phyloP scores from a whole-genome alignment of 2,888 invertebrate species.

The Calliopum simillimum region DNA sequence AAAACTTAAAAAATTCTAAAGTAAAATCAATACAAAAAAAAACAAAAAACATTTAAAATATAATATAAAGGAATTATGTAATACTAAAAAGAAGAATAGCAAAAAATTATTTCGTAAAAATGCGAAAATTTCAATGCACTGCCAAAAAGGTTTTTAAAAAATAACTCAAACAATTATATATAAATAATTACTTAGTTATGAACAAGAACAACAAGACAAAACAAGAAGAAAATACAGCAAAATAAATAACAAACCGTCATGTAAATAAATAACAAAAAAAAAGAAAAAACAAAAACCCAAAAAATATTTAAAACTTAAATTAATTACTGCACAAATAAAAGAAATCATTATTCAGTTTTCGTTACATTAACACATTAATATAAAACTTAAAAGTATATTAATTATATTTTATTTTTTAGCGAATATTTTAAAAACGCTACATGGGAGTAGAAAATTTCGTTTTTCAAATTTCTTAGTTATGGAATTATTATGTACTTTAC shows the following conservation, averaged over 20 bases:
- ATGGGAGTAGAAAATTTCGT: too few species aligned
- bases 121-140: slow-evolving; percentile 60
- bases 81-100: too few species aligned
- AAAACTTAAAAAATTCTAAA: slow-evolving; percentile 32
- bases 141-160: slow-evolving; percentile 63
- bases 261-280: slow-evolving; percentile 24
- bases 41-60: background rate
- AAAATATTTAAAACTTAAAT: slow-evolving; percentile 45
- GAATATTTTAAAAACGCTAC: too few species aligned
- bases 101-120: slow-evolving; percentile 29
- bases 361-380: too few species aligned
- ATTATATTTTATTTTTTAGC: too few species aligned
- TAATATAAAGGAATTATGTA: too few species aligned
- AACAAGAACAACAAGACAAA: slow-evolving; percentile 39
- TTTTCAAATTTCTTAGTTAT: too few species aligned
- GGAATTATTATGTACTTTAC: too few species aligned
- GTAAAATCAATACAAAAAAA: slow-evolving; percentile 31
- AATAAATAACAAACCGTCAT: slow-evolving; percentile 7
- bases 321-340: slow-evolving; percentile 27
- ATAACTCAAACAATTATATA: slow-evolving; percentile 14
- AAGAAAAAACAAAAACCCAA: slow-evolving; percentile 36
- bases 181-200: slow-evolving; percentile 34
- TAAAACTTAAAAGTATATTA: too few species aligned
- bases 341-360: background rate
- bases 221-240: slow-evolving; percentile 23